phyloP scores from a whole-genome alignment of 92 coral and sea anemone genomes.

The Palythoa grandis region DNA sequence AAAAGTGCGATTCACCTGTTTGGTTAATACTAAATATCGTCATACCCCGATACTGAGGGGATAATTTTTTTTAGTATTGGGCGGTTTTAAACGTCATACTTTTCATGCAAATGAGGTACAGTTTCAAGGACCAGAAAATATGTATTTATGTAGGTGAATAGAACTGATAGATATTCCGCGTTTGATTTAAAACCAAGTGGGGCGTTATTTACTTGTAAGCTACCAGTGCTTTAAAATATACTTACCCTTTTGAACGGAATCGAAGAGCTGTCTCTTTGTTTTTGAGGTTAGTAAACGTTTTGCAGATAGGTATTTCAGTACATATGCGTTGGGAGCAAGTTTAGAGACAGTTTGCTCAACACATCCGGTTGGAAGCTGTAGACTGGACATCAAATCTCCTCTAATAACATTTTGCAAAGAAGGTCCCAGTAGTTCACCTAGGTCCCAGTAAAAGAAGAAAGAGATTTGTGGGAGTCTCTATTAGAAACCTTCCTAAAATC shows the following conservation, averaged over 20 bases:
- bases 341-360: not conserved
- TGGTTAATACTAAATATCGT: no score
- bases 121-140: no score
- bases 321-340: not conserved
- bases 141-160: no score
- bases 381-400: not conserved
- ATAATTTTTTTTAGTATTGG: no score
- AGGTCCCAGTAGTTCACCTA: conserved; percentile 1
- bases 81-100: no score
- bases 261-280: not conserved
- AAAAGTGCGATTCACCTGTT: no score
- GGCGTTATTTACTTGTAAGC: no score
- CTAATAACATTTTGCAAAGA: not conserved
- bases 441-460: not conserved
- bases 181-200: no score
- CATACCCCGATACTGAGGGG: no score
- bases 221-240: no score
- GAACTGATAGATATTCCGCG: no score
- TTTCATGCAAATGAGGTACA: no score
- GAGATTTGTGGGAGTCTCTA: not conserved
- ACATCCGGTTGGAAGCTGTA: not conserved
- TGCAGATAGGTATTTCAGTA: conserved; percentile 2
- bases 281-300: not conserved
- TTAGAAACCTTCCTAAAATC: not conserved
- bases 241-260: not conserved